Evolutionary conservation across 2,797 vertebrate species (phyloP).

Genomic region (Scolopax bukidnonensis): DNA sequence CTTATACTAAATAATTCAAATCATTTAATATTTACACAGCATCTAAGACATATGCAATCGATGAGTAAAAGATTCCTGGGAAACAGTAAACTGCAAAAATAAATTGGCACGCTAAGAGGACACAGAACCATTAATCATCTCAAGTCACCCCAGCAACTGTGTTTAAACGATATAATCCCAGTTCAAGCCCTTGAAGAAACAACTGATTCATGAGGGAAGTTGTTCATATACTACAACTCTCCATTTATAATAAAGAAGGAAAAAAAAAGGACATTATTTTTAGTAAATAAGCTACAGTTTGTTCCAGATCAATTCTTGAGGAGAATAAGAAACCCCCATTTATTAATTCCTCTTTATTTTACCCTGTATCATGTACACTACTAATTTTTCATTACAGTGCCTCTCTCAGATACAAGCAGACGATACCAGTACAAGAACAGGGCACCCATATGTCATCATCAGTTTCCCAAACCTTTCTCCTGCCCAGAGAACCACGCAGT

Average conservation of each 20-base stretch:
- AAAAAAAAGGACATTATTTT: background rate
- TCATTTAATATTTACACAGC: background rate
- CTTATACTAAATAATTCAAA: background rate
- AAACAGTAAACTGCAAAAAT: background rate
- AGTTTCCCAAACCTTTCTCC: background rate
- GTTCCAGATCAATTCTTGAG: background rate
- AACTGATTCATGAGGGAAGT: background rate
- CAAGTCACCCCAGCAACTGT: background rate
- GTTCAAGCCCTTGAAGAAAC: background rate
- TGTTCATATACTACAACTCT: background rate
- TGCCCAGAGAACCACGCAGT: background rate
- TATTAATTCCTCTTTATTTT: background rate
- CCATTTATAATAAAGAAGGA: background rate
- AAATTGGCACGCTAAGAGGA: background rate
- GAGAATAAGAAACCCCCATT: background rate
- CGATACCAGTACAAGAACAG: background rate
- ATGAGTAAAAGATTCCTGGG: background rate
- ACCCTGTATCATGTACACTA: background rate
- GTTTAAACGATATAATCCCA: background rate
- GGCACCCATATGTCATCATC: background rate
- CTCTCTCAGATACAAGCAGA: background rate
- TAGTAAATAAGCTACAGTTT: background rate
- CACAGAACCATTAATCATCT: background rate
- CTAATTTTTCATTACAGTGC: background rate
- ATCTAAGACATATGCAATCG: background rate